Conservation (phyloP, 2,888 invertebrate species). For the Cheilosia soror region DNA sequence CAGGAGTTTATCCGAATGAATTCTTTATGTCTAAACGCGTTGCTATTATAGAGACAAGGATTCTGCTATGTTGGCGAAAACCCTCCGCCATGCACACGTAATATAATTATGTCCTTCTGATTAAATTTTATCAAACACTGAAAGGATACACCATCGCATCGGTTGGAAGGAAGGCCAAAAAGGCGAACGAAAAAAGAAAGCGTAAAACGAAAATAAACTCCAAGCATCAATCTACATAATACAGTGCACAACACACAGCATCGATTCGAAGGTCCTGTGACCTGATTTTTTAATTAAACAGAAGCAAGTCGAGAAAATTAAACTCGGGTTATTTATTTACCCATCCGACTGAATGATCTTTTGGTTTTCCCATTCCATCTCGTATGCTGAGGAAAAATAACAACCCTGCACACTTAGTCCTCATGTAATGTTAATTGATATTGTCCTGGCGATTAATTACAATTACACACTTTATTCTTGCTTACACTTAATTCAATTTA, state of each 20-base stretch:
- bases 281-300: constrained; percentile 67
- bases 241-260: background rate
- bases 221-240: constrained; percentile 50
- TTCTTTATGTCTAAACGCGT: constrained; percentile 50
- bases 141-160: constrained; percentile 32
- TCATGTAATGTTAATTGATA: constrained; percentile 56
- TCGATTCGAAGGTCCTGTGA: constrained; percentile 52
- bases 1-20: constrained; percentile 63
- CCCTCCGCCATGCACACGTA: constrained; percentile 60
- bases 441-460: constrained; percentile 65
- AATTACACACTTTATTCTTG: constrained; percentile 53
- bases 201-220: constrained; percentile 47
- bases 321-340: constrained; percentile 54
- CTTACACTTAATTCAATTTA: constrained; percentile 61
- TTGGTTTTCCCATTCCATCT: background rate
- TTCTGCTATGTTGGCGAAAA: constrained; percentile 64
- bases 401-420: constrained; percentile 44
- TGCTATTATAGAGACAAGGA: constrained; percentile 19
- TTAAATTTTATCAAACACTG: constrained; percentile 68
- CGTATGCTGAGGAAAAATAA: constrained; percentile 14
- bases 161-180: constrained; percentile 4
- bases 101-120: constrained; percentile 72
- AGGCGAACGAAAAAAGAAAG: constrained; percentile 32
- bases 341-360: constrained; percentile 52
- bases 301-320: constrained; percentile 58